Evolutionary conservation across 1,140 invertebrate genomes (phyloP).

Genomic region (Papilio polyxenes): DNA sequence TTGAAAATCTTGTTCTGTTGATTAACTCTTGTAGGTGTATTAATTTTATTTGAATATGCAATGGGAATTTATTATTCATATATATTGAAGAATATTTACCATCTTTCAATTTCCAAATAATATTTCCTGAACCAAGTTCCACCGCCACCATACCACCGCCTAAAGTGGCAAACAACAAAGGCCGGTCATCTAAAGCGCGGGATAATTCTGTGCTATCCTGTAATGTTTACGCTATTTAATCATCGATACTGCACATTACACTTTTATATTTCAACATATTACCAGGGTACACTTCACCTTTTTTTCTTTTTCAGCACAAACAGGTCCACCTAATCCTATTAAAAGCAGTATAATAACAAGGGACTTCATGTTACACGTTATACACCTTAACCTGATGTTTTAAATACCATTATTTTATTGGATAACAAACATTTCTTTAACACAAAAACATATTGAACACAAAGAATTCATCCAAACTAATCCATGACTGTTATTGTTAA

Average conservation of each 20-base stretch:
- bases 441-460: slow-evolving; percentile 9
- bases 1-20: background rate
- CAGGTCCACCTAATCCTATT: slow-evolving; percentile 57
- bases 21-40: background rate
- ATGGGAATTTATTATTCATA: background rate
- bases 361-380: slow-evolving; percentile 62
- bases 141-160: slow-evolving; percentile 94
- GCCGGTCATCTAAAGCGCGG: slow-evolving; percentile 84
- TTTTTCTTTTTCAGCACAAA: slow-evolving; percentile 62
- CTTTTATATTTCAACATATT: slow-evolving; percentile 46
- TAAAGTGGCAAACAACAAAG: slow-evolving; percentile 93
- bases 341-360: slow-evolving; percentile 61
- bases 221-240: slow-evolving; percentile 52
- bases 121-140: slow-evolving; percentile 89
- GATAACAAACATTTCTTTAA: background rate
- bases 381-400: slow-evolving; percentile 33
- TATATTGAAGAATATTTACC: slow-evolving; percentile 80
- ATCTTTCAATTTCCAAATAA: slow-evolving; percentile 95
- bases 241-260: slow-evolving; percentile 53
- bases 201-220: slow-evolving; percentile 85
- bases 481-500: slow-evolving; percentile 26
- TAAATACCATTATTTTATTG: slow-evolving; percentile 38
- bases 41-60: background rate
- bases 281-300: slow-evolving; percentile 65
- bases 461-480: slow-evolving; percentile 19